Percentiles rank a stretch among this genome's conserved stretches.
phyloP scores from a whole-genome alignment of 37 sponge, comb jelly and placozoan genomes.

The Axinella damicornis region DNA sequence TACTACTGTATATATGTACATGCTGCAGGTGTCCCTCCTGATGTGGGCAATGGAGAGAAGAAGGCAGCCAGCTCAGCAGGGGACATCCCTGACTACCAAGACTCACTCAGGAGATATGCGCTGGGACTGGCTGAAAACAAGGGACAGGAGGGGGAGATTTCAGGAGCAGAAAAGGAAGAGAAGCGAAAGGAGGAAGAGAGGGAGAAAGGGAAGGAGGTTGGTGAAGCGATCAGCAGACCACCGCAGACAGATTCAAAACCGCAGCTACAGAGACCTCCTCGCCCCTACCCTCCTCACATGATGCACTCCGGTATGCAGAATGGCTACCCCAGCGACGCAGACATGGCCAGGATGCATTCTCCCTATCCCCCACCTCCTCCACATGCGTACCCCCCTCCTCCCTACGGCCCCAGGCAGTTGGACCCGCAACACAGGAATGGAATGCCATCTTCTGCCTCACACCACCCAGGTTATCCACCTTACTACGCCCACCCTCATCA shows the following conservation, averaged over 20 bases:
- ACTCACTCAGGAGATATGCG: constrained; percentile 35
- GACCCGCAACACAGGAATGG: constrained; percentile 6
- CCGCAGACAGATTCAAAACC: too few relatives aligned
- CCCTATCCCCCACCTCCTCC: background rate
- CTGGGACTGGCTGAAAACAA: constrained; percentile 10
- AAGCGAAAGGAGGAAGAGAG: background rate
- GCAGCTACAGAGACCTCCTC: too few relatives aligned
- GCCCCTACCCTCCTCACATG: background rate
- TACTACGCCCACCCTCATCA: background rate
- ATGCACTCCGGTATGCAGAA: background rate
- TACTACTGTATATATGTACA: too few relatives aligned
- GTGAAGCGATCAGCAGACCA: too few relatives aligned
- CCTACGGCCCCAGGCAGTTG: background rate
- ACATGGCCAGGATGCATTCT: too few relatives aligned
- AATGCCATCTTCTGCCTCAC: background rate
- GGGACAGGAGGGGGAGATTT: constrained; percentile 4
- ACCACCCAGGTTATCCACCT: too few relatives aligned
- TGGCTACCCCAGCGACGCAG: background rate
- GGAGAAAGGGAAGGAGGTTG: background rate
- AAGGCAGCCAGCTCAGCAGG: constrained; percentile 20
- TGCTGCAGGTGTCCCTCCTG: background rate
- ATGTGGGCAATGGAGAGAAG: background rate
- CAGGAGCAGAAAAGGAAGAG: background rate
- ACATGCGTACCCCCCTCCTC: constrained; percentile 15
- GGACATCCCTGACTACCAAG: constrained; percentile 57